phyloP scores from a whole-genome alignment of 2,797 vertebrate genomes.

The Channa striata region DNA sequence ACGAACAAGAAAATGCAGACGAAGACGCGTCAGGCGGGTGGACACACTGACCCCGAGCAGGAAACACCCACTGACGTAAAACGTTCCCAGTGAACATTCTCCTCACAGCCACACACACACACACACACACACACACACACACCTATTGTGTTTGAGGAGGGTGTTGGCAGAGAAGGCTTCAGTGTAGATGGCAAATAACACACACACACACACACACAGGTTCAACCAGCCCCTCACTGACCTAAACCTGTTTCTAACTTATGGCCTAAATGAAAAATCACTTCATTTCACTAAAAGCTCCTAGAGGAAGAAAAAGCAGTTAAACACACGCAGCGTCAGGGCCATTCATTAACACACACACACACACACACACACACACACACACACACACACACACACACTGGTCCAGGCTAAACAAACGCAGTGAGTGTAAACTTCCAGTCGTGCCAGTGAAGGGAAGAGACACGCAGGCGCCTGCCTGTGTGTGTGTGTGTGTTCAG shows the following conservation, averaged over 20 bases:
- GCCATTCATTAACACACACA: constrained; percentile 17
- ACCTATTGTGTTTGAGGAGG: constrained; percentile 6
- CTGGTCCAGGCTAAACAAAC: constrained; percentile 30
- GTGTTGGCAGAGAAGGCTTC: not conserved
- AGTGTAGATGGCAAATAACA: no score
- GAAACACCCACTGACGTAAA: constrained; percentile 2
- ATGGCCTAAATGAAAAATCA: no score
- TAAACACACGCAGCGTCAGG: constrained; percentile 1
- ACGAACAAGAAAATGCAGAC: no score
- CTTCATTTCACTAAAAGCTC: no score
- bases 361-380: not conserved
- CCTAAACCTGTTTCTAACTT: no score
- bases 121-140: not conserved
- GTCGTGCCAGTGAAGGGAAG: constrained; percentile 16
- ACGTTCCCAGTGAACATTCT: not conserved
- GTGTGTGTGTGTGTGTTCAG: constrained; percentile 11
- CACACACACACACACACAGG: no score
- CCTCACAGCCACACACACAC: not conserved
- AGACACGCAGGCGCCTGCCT: constrained; percentile 23
- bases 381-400: constrained; percentile 3
- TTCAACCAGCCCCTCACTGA: no score
- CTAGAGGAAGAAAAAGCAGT: no score
- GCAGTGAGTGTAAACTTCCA: constrained; percentile 31
- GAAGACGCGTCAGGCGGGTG: no score
- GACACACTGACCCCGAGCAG: no score